Conservation (phyloP, 1,140 invertebrate genomes). For the Meloidogyne chitwoodi region DNA sequence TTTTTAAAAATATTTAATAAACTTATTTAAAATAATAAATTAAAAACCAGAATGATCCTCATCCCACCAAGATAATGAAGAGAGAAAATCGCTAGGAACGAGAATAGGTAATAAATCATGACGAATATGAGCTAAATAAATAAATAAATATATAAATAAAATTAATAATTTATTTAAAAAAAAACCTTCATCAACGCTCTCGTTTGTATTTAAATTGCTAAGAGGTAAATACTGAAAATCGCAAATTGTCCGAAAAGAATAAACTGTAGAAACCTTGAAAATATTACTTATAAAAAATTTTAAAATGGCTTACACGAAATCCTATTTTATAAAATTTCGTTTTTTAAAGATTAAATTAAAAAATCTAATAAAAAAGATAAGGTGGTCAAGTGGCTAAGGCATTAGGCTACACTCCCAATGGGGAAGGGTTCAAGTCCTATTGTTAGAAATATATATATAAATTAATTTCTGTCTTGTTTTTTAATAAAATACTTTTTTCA, state of each 20-base stretch:
- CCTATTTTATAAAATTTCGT: too few species aligned
- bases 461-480: too few species aligned
- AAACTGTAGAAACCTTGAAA: constrained; percentile 43
- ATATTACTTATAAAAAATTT: too few species aligned
- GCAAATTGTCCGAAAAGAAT: constrained; percentile 50
- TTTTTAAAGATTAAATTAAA: too few species aligned
- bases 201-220: constrained; percentile 10
- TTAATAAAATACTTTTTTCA: too few species aligned
- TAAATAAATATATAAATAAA: not conserved
- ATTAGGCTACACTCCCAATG: too few species aligned
- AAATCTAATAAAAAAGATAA: too few species aligned
- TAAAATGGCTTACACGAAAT: too few species aligned
- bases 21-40: not conserved
- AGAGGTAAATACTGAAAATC: constrained; percentile 56
- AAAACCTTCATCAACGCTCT: not conserved
- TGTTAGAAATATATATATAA: too few species aligned
- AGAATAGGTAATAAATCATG: constrained; percentile 43
- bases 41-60: not conserved
- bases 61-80: constrained; percentile 42
- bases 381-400: too few species aligned
- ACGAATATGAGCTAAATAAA: constrained; percentile 16
- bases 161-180: not conserved
- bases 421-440: too few species aligned
- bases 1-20: too few species aligned
- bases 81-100: constrained; percentile 39